A percentile compares a stretch with the other conserved stretches of the same genome.
phyloP scores from a whole-genome alignment of 2,797 vertebrate species.

The Gallinago stenura region DNA sequence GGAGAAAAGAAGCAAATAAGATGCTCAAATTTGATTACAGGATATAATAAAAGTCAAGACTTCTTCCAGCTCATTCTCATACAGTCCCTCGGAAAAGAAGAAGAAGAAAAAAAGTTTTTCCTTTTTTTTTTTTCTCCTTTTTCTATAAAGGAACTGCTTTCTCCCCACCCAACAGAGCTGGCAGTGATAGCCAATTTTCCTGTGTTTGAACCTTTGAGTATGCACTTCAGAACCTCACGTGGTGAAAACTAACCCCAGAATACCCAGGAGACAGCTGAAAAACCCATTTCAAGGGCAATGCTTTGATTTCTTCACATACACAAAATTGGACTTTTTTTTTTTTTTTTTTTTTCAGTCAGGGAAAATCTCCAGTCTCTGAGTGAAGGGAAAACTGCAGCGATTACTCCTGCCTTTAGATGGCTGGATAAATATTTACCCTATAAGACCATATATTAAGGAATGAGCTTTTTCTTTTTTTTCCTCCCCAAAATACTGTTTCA shows the following conservation, averaged over 20 bases:
- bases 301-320: slow-evolving; percentile 64
- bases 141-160: slow-evolving; percentile 56
- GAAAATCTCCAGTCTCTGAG: slow-evolving; percentile 55
- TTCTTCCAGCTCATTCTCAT: slow-evolving; percentile 64
- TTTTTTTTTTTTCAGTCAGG: not conserved
- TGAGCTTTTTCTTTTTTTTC: slow-evolving; percentile 27
- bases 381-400: slow-evolving; percentile 63
- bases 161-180: slow-evolving; percentile 58
- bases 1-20: slow-evolving; percentile 64
- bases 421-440: slow-evolving; percentile 70
- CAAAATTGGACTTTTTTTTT: slow-evolving; percentile 26
- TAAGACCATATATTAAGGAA: slow-evolving; percentile 63
- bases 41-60: slow-evolving; percentile 74
- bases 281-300: slow-evolving; percentile 53
- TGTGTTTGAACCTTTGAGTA: slow-evolving; percentile 68
- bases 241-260: slow-evolving; percentile 71
- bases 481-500: slow-evolving; percentile 64
- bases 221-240: slow-evolving; percentile 71
- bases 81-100: slow-evolving; percentile 43
- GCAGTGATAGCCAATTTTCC: slow-evolving; percentile 64
- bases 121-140: not conserved
- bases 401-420: slow-evolving; percentile 62
- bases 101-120: not conserved
- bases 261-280: slow-evolving; percentile 69
- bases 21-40: slow-evolving; percentile 75